A percentile compares a stretch with the other conserved stretches of the same genome.
Conservation (phyloP, 2,113 vertebrate species). For the Paraplagusia blochii region DNA sequence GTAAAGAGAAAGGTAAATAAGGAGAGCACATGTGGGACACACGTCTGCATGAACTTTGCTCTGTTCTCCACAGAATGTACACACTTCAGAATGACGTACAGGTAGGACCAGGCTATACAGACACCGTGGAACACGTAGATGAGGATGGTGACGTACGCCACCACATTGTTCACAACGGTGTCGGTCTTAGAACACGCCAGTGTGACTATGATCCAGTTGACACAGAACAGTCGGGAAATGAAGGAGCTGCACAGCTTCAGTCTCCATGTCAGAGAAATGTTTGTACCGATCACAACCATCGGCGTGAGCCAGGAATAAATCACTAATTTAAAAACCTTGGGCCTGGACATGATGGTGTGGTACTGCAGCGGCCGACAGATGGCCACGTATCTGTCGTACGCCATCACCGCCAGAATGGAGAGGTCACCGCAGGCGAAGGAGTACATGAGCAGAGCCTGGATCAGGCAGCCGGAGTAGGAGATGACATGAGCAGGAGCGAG, state of each 20-base stretch:
- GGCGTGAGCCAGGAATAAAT: slow-evolving; percentile 31
- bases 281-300: slow-evolving; percentile 6
- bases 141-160: not conserved
- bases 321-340: slow-evolving; percentile 5
- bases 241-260: slow-evolving; percentile 25
- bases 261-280: slow-evolving; percentile 14
- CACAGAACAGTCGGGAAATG: slow-evolving; percentile 33
- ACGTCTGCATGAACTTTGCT: slow-evolving; percentile 9
- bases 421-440: not conserved
- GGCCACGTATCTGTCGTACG: slow-evolving; percentile 7
- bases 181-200: slow-evolving; percentile 36
- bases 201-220: slow-evolving; percentile 31
- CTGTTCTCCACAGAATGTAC: not conserved
- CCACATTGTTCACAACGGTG: not conserved
- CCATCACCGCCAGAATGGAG: slow-evolving; percentile 1
- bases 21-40: slow-evolving; percentile 3
- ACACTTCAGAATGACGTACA: not conserved
- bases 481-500: slow-evolving; percentile 9
- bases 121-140: slow-evolving; percentile 2
- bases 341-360: slow-evolving; percentile 32
- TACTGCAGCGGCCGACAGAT: slow-evolving; percentile 8
- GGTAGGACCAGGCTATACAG: not conserved
- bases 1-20: slow-evolving; percentile 3
- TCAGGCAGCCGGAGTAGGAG: slow-evolving; percentile 2
- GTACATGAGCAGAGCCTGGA: not conserved